Percentiles rank a stretch among this genome's conserved stretches.
Conservation (phyloP, 2,888 invertebrate species). For the Halocaridina rubra region DNA sequence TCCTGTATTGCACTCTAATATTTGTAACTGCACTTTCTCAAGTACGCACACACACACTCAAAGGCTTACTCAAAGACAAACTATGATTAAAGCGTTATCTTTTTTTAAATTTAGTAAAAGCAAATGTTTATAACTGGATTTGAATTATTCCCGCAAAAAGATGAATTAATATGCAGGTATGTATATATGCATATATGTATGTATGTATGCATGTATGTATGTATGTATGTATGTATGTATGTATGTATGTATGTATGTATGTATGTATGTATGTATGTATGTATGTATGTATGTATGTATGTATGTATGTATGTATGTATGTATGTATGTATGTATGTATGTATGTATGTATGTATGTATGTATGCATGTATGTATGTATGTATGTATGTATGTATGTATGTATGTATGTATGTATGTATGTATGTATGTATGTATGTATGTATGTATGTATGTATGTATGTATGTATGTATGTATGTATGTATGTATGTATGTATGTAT, state of each 20-base stretch:
- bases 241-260: neutral
- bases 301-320: constrained; percentile 6
- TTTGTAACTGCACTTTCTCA: too few relatives aligned
- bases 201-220: neutral
- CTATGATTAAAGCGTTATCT: too few relatives aligned
- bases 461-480: constrained; percentile 2
- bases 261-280: constrained; percentile 6
- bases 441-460: constrained; percentile 5
- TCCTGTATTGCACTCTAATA: too few relatives aligned
- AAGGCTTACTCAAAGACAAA: too few relatives aligned
- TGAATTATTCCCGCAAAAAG: too few relatives aligned
- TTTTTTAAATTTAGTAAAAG: too few relatives aligned
- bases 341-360: neutral
- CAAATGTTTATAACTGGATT: too few relatives aligned
- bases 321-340: constrained; percentile 1
- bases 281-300: constrained; percentile 6
- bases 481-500: neutral
- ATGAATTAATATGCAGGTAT: neutral
- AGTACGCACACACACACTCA: too few relatives aligned
- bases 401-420: neutral
- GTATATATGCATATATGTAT: neutral
- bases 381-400: neutral
- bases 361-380: neutral
- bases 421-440: constrained; percentile 3
- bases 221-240: neutral